Evolutionary conservation across 2,113 vertebrate genomes (phyloP).

Genomic region (Zosterops lateralis): DNA sequence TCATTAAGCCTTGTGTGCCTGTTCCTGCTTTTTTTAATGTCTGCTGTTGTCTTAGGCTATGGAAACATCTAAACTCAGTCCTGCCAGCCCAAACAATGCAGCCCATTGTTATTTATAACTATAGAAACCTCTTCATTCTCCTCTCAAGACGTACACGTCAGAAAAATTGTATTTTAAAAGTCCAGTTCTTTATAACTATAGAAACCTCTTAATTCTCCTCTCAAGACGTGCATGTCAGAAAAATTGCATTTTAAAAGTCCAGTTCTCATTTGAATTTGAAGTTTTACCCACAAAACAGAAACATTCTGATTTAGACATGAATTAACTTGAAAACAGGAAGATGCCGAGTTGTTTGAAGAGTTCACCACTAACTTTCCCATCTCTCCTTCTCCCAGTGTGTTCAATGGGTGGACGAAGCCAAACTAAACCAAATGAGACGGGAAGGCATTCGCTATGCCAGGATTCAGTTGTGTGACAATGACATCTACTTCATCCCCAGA

Average conservation of each 20-base stretch:
- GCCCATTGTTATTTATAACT: background rate
- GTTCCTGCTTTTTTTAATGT: background rate
- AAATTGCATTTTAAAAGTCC: background rate
- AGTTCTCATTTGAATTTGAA: background rate
- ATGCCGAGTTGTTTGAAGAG: background rate
- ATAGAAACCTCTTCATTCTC: background rate
- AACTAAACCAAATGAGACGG: slow-evolving; percentile 96
- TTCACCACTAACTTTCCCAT: slow-evolving; percentile 32
- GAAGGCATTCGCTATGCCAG: slow-evolving; percentile 94
- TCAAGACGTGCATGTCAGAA: background rate
- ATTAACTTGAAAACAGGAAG: background rate
- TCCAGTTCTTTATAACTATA: background rate
- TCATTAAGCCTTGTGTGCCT: background rate
- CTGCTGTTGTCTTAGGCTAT: background rate
- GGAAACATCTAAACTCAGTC: background rate
- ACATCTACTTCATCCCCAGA: slow-evolving; percentile 98
- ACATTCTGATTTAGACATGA: background rate
- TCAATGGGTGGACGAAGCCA: slow-evolving; percentile 98
- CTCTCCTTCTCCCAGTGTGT: slow-evolving; percentile 84
- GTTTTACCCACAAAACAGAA: background rate
- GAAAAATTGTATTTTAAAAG: background rate
- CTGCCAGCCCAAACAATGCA: background rate
- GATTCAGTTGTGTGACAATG: slow-evolving; percentile 92
- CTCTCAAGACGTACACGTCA: background rate
- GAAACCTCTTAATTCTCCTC: background rate